A percentile compares a stretch with the other conserved stretches of the same genome.
phyloP scores from a whole-genome alignment of 2,888 invertebrate genomes.

The Ormyrus labotus region DNA sequence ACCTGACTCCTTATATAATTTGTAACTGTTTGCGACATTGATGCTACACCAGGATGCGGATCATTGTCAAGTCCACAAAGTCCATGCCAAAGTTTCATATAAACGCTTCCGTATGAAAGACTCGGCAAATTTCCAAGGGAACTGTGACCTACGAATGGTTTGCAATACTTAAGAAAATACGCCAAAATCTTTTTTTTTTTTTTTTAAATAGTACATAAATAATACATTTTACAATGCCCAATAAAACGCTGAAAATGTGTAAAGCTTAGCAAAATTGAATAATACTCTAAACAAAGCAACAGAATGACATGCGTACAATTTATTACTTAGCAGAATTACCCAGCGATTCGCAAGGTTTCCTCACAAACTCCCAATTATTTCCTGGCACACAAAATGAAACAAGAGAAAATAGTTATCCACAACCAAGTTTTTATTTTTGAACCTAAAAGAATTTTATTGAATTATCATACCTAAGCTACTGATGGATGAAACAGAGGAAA shows the following conservation, averaged over 20 bases:
- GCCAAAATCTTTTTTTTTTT: neutral
- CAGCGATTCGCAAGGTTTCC: conserved; percentile 75
- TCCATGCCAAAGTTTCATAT: conserved; percentile 92
- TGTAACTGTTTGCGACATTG: conserved; percentile 87
- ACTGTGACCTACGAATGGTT: conserved; percentile 67
- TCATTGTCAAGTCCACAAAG: conserved; percentile 88
- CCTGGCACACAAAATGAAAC: conserved; percentile 69
- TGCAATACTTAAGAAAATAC: conserved; percentile 22
- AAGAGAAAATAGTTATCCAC: conserved; percentile 62
- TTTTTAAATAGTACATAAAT: neutral
- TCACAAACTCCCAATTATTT: conserved; percentile 76
- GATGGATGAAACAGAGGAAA: conserved; percentile 84
- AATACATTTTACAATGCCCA: conserved; percentile 1
- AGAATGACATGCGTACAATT: conserved; percentile 44
- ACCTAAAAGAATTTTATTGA: conserved; percentile 6
- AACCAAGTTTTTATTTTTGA: conserved; percentile 39
- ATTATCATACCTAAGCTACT: conserved; percentile 77
- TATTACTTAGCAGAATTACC: conserved; percentile 67
- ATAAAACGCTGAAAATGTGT: conserved; percentile 32
- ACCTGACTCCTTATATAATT: conserved; percentile 87
- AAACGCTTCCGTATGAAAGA: conserved; percentile 85
- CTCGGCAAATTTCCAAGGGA: conserved; percentile 77
- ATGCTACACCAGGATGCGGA: conserved; percentile 90
- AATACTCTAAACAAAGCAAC: conserved; percentile 32
- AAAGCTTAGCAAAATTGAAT: conserved; percentile 23